Evolutionary conservation across 2,888 invertebrate genomes (phyloP).

Genomic region (Leistus spinibarbis): DNA sequence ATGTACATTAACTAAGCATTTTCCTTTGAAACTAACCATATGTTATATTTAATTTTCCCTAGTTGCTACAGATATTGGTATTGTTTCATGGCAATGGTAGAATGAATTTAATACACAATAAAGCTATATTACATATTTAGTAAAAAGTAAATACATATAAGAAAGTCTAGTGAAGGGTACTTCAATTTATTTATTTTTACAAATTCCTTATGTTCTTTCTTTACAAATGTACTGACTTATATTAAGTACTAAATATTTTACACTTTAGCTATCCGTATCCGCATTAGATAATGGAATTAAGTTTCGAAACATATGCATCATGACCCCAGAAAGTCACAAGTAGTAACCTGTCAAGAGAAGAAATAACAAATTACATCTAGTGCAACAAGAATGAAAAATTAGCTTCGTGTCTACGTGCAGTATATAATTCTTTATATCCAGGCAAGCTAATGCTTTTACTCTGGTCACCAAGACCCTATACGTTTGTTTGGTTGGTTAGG

Average conservation of each 20-base stretch:
- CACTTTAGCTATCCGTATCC: background rate
- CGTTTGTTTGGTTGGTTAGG: background rate
- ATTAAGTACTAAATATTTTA: background rate
- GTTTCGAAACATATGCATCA: background rate
- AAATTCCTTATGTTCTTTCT: no score
- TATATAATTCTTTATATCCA: slow-evolving; percentile 17
- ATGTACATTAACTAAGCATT: no score
- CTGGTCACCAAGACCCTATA: background rate
- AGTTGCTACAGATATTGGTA: no score
- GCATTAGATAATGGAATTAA: slow-evolving; percentile 22
- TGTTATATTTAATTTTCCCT: no score
- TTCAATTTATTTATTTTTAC: no score
- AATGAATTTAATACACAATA: no score
- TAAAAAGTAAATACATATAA: no score
- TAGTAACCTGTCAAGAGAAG: slow-evolving; percentile 21
- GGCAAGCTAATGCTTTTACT: background rate
- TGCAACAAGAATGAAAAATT: slow-evolving; percentile 30
- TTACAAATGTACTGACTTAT: no score
- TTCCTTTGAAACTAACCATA: no score
- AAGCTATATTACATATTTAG: no score
- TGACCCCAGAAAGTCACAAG: background rate
- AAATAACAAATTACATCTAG: slow-evolving; percentile 28
- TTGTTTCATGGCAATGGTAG: no score
- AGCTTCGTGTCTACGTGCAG: slow-evolving; percentile 27
- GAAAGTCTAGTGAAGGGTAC: no score